Percentiles rank a stretch among this genome's conserved stretches.
Conservation (phyloP, 2,888 invertebrate genomes). For the Dolichopus griseipennis region DNA sequence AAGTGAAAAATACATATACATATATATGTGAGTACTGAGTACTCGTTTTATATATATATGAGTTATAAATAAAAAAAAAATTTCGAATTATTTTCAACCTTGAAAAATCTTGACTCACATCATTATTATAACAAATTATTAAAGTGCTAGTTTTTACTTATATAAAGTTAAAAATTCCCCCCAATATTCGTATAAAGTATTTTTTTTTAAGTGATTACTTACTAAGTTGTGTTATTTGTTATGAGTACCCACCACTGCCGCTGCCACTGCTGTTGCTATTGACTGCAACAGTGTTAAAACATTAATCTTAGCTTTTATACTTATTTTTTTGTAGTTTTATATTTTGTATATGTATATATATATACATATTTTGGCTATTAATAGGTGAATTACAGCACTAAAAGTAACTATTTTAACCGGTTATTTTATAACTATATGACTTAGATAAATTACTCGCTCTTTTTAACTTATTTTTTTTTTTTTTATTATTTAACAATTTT, state of each 20-base stretch:
- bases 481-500: background rate
- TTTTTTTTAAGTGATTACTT: no score
- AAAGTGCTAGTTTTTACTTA: background rate
- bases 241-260: background rate
- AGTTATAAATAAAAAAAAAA: no score
- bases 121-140: no score
- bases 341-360: no score
- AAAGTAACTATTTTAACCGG: slow-evolving; percentile 6
- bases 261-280: background rate
- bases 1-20: no score
- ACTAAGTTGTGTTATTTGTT: background rate
- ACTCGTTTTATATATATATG: no score
- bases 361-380: background rate
- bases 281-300: background rate
- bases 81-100: no score
- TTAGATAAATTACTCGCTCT: background rate
- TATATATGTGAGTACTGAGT: no score
- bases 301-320: background rate
- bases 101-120: no score
- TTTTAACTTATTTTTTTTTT: background rate
- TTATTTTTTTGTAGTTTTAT: no score
- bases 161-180: no score
- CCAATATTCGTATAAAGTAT: background rate
- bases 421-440: background rate
- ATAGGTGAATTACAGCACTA: background rate